Percentiles rank a stretch among this genome's conserved stretches.
Evolutionary conservation across 1,140 invertebrate species (phyloP).

Genomic region (Branchinecta lynchi): DNA sequence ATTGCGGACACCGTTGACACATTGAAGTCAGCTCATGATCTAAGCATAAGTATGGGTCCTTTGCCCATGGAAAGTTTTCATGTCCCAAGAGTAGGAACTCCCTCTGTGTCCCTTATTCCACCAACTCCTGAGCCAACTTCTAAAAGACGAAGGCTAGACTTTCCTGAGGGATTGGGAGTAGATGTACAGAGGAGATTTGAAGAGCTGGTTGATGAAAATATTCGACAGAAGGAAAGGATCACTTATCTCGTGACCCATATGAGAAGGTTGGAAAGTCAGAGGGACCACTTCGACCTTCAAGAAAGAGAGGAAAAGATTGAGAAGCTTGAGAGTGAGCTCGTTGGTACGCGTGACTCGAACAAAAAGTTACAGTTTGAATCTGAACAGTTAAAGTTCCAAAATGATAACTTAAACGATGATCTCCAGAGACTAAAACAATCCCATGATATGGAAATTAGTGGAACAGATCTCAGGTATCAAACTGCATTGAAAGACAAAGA

Average conservation of each 20-base stretch:
- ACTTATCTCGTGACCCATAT: not conserved
- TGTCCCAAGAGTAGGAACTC: not conserved
- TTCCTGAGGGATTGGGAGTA: not conserved
- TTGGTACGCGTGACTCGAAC: not conserved
- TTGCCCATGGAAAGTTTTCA: not conserved
- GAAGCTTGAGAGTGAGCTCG: not conserved
- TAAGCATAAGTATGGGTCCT: not conserved
- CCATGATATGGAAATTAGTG: not conserved
- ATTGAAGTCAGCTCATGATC: not conserved
- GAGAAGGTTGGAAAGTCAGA: no score
- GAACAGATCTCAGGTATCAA: not conserved
- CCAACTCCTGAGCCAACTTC: not conserved
- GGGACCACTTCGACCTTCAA: not conserved
- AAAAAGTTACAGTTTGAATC: not conserved
- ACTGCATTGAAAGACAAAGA: conserved; percentile 7
- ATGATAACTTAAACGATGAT: not conserved
- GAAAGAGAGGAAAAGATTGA: not conserved
- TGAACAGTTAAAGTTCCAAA: not conserved
- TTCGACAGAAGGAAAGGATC: not conserved
- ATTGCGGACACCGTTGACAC: not conserved
- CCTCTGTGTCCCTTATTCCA: not conserved
- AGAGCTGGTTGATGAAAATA: not conserved
- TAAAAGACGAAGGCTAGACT: not conserved
- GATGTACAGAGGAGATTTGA: not conserved
- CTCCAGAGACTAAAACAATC: not conserved